Evolutionary conservation across 2,888 invertebrate genomes (phyloP), one percentile per base, ranked within the genome.

Genomic region (Tromatobia lineatoria): DNA sequence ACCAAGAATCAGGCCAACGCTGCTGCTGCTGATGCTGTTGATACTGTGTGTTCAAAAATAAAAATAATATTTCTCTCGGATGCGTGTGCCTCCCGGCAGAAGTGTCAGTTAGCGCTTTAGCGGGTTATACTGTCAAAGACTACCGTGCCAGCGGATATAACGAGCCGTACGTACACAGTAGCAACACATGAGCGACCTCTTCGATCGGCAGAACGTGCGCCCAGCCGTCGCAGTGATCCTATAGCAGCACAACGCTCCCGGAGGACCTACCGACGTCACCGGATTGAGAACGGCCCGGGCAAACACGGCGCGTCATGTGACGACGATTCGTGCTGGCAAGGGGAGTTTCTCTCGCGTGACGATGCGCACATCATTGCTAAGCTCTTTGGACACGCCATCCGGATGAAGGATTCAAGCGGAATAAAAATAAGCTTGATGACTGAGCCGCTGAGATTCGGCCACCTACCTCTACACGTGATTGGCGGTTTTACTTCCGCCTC

Each of bases 251-350:
- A 20, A 18, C 57, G 42, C 38, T 20, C 29, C 52, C 57, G 71
- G 54, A 42, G 57, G 57, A 71, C n/a, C 71, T 20, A 59, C 42
- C 71, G 71, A 71, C 71, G 71, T 57, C 71, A 57, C 38, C 57
- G 57, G 47, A 50, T 57, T 25, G 20, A 54, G 42, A 71, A 71
- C 54, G 57, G 20, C 71, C 57, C 57, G 71, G 71, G 71, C 71
- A 57, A 71, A 71, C 54, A 23, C 57, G 71, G 38, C 42, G 38
- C 54, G 38, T 71, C 57, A 15, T 38, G 57, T 42, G 42, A 38
- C 54, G 42, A 45, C 25, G 52, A 70, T 20, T 50, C 47, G 15
- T 20, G 34, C n/a, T 50, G n/a, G 18, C 20, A 18, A 50, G 47
- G 10, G 50, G 50, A 34, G 45, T 50, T 29, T 25, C 38, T 52